phyloP scores from a whole-genome alignment of 2,797 vertebrate genomes.

The Etheostoma perlongum region DNA sequence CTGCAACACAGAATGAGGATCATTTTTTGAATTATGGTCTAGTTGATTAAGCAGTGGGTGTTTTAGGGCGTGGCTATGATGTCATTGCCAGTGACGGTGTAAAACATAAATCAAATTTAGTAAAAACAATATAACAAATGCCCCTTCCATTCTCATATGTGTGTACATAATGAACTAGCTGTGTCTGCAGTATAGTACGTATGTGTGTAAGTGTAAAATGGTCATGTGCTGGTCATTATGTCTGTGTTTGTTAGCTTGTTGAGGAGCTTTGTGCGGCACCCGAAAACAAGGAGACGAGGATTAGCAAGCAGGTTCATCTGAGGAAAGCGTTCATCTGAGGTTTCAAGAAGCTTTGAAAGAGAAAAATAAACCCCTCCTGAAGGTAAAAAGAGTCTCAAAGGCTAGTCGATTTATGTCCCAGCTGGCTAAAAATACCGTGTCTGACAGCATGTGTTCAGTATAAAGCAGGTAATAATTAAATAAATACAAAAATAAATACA shows the following conservation, averaged over 20 bases:
- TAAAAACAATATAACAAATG: background rate
- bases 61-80: too few relatives aligned
- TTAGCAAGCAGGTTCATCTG: constrained; percentile 53
- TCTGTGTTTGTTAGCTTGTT: constrained; percentile 17
- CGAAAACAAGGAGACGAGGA: constrained; percentile 23
- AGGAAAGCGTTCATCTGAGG: constrained; percentile 48
- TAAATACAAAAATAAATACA: too few relatives aligned
- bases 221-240: constrained; percentile 3
- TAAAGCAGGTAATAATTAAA: constrained; percentile 42
- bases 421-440: constrained; percentile 61
- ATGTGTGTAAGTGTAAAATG: background rate
- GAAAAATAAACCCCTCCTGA: constrained; percentile 44
- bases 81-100: too few relatives aligned
- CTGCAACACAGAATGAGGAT: too few relatives aligned
- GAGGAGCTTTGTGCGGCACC: background rate
- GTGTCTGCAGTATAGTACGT: background rate
- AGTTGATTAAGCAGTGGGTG: too few relatives aligned
- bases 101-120: background rate
- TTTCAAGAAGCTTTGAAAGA: constrained; percentile 53
- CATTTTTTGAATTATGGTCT: too few relatives aligned
- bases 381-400: constrained; percentile 55
- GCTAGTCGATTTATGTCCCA: constrained; percentile 36
- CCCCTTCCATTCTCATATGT: background rate
- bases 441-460: constrained; percentile 44
- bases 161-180: background rate